Conservation (phyloP, 1,140 invertebrate genomes). For the Calliphora vicina region DNA sequence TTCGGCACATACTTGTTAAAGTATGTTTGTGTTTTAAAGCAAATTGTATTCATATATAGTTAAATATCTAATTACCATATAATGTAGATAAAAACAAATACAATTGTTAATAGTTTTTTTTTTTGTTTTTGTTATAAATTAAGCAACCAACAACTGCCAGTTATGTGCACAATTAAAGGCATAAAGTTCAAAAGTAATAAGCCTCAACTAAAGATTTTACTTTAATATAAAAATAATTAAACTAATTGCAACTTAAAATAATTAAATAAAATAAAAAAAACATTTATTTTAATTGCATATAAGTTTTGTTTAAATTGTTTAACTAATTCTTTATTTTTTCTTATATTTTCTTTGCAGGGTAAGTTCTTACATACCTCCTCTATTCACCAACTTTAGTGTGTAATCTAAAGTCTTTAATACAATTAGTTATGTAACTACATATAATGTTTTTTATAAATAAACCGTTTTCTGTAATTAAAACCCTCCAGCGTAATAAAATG, state of each 20-base stretch:
- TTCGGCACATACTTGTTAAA: too few species aligned
- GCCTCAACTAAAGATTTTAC: too few species aligned
- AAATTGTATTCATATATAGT: too few species aligned
- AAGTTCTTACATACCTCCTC: not conserved
- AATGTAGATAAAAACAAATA: not conserved
- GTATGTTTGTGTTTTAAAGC: not conserved
- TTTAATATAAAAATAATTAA: too few species aligned
- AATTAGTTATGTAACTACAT: not conserved
- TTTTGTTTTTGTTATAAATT: too few species aligned
- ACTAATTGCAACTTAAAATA: too few species aligned
- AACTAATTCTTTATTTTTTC: not conserved
- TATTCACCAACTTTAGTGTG: not conserved
- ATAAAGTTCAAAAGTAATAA: too few species aligned
- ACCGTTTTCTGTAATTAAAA: too few species aligned
- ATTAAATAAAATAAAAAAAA: not conserved
- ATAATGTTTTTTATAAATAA: not conserved
- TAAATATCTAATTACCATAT: not conserved
- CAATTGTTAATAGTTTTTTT: too few species aligned
- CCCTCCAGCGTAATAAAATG: not conserved
- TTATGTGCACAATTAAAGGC: too few species aligned
- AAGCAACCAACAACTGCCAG: too few species aligned
- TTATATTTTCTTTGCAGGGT: conserved; percentile 12
- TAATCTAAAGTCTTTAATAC: not conserved
- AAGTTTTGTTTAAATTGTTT: not conserved
- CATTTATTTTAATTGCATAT: not conserved